These are phyloP conservation scores for Amblyopsis hoosieri DNA, from an alignment of 2,797 vertebrate species.

Conservation along the genomic window DNA sequence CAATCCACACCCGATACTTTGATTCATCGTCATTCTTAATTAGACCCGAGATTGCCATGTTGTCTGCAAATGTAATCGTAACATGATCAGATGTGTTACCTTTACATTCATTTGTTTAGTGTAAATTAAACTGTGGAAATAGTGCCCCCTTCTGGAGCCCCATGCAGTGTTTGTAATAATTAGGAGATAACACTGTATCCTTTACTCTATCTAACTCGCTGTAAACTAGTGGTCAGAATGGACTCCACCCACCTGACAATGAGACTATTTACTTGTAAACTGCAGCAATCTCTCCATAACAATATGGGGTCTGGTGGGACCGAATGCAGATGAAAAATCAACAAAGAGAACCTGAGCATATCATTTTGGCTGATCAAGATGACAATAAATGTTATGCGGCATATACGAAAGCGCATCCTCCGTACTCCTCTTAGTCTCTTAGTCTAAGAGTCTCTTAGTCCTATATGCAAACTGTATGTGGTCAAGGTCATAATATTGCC, in stretches of 20 bases:
- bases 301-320: not conserved
- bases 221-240: constrained; percentile 1
- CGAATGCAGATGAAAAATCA: not conserved
- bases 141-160: constrained; percentile 3
- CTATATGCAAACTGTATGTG: too few species aligned
- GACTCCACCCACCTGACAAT: constrained; percentile 5
- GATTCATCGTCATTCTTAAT: too few species aligned
- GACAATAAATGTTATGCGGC: too few species aligned
- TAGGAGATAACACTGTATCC: not conserved
- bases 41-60: not conserved
- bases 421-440: too few species aligned
- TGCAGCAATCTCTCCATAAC: not conserved
- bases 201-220: constrained; percentile 7
- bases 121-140: constrained; percentile 9
- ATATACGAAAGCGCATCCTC: too few species aligned
- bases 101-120: not conserved
- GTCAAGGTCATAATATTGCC: too few species aligned
- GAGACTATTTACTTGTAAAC: not conserved
- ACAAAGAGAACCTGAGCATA: not conserved
- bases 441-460: too few species aligned
- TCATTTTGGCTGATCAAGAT: not conserved
- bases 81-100: not conserved
- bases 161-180: constrained; percentile 5
- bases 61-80: not conserved
- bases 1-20: too few species aligned